phyloP scores from a whole-genome alignment of 1,140 invertebrate species.

The Drosophila grimshawi region DNA sequence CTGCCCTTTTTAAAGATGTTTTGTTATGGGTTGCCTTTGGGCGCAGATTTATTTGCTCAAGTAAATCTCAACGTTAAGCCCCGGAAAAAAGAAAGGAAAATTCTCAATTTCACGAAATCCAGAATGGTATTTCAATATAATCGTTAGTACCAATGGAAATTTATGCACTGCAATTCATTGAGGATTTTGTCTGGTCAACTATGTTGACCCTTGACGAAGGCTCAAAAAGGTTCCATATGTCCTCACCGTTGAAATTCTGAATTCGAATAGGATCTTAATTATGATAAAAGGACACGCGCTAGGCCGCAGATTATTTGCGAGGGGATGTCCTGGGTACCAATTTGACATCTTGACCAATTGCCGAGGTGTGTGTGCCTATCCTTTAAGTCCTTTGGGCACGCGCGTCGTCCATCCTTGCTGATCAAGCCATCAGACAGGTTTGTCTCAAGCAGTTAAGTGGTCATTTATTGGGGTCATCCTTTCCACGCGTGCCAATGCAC shows the following conservation, averaged over 20 bases:
- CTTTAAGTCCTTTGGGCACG: conserved; percentile 35
- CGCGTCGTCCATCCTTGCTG: conserved; percentile 11
- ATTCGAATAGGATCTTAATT: conserved; percentile 53
- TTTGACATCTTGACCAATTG: conserved; percentile 60
- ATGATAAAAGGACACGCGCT: conserved; percentile 37
- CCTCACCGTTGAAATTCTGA: conserved; percentile 20
- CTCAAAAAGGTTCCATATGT: conserved; percentile 1
- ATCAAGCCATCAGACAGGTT: conserved; percentile 70
- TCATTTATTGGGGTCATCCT: conserved; percentile 46
- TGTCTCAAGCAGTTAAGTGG: conserved; percentile 36
- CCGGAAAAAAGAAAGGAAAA: conserved; percentile 1
- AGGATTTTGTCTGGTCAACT: conserved; percentile 46
- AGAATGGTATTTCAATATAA: conserved; percentile 71
- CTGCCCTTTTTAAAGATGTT: conserved; percentile 55
- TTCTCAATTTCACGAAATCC: background rate
- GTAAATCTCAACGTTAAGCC: conserved; percentile 57
- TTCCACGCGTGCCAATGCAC: conserved; percentile 44
- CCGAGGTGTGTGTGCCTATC: conserved; percentile 42
- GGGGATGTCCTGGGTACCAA: conserved; percentile 37
- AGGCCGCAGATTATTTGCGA: conserved; percentile 46
- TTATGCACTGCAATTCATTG: conserved; percentile 6
- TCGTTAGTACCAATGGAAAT: conserved; percentile 40
- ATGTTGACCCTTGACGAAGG: conserved; percentile 57
- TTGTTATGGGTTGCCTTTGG: conserved; percentile 64
- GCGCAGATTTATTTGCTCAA: conserved; percentile 75